These are phyloP conservation scores for Arnoldichthys spilopterus DNA, from an alignment of 2,797 vertebrate species.

Conservation along the genomic window DNA sequence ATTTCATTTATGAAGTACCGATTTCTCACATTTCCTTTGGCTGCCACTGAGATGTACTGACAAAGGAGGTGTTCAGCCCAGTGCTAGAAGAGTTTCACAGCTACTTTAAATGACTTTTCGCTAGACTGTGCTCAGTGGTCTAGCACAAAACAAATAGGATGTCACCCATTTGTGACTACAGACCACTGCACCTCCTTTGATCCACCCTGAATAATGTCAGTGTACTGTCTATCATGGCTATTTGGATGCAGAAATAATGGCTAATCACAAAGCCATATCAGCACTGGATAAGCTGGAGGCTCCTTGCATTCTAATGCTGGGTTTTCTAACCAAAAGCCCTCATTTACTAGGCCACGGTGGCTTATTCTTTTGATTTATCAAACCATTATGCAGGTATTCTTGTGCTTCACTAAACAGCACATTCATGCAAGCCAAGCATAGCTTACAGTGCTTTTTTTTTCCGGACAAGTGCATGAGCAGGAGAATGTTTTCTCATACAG, in stretches of 20 bases:
- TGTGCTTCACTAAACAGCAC: background rate
- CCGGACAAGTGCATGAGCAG: background rate
- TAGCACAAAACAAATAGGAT: conserved; percentile 17
- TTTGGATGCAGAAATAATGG: conserved; percentile 1
- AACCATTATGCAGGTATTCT: conserved; percentile 5
- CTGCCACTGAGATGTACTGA: background rate
- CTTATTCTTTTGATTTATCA: background rate
- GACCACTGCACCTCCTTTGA: background rate
- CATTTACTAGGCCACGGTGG: background rate
- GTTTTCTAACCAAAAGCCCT: background rate
- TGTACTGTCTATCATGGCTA: background rate
- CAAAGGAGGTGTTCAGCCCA: background rate
- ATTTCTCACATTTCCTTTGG: background rate
- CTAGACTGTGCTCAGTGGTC: background rate
- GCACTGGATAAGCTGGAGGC: background rate
- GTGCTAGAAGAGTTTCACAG: conserved; percentile 1
- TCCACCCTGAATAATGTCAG: background rate
- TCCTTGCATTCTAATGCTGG: background rate
- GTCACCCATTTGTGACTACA: background rate
- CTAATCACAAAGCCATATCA: background rate
- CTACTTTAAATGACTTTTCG: background rate
- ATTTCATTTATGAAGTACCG: background rate
- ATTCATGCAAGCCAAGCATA: background rate
- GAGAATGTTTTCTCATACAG: background rate
- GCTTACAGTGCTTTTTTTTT: background rate